phyloP scores from a whole-genome alignment of 2,113 vertebrate species.

The Microtus richardsoni region DNA sequence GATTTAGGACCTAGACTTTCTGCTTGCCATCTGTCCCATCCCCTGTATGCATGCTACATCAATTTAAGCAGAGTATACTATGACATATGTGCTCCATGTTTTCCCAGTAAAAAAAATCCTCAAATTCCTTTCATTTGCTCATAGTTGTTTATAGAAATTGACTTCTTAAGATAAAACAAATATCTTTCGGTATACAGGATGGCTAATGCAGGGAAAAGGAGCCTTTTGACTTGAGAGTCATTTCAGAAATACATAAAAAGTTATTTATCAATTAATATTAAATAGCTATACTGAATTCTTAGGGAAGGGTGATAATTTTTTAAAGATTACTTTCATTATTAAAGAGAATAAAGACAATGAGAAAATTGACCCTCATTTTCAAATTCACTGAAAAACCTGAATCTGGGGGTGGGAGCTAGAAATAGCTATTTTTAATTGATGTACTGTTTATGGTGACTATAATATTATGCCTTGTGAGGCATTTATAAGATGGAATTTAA shows the following conservation, averaged over 20 bases:
- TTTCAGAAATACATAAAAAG: not conserved
- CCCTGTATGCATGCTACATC: not conserved
- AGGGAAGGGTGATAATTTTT: not conserved
- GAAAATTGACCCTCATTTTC: conserved; percentile 1
- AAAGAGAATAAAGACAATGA: conserved; percentile 6
- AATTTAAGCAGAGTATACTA: conserved; percentile 10
- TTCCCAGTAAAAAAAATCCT: conserved; percentile 5
- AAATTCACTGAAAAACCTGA: not conserved
- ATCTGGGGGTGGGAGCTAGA: not conserved
- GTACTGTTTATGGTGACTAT: not conserved
- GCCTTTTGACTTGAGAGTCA: not conserved
- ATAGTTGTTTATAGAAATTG: not conserved
- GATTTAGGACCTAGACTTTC: not conserved
- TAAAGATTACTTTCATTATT: not conserved
- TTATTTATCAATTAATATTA: not conserved
- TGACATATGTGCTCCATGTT: not conserved
- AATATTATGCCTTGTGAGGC: not conserved
- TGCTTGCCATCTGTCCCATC: not conserved
- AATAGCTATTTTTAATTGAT: not conserved
- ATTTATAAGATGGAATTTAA: not conserved
- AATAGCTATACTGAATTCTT: not conserved
- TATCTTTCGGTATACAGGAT: not conserved
- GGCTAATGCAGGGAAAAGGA: not conserved
- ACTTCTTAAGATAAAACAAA: conserved; percentile 1
- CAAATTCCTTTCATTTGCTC: conserved; percentile 36